Conservation (phyloP, 1,140 invertebrate species). For the Heliconius nattereri region DNA sequence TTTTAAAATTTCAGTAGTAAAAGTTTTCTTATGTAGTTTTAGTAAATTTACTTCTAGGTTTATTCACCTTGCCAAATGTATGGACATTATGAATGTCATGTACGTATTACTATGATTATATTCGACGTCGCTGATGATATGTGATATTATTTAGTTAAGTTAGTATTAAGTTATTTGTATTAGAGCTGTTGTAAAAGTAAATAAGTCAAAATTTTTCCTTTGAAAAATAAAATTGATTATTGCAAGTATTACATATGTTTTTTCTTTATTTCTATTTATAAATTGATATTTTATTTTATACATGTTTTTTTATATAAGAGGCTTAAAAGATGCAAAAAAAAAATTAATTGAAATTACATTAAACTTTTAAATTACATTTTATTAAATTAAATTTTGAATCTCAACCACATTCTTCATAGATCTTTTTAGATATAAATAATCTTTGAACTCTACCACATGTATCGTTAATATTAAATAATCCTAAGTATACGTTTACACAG, state of each 20-base stretch:
- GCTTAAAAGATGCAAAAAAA: not conserved
- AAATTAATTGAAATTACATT: too few relatives aligned
- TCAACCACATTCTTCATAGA: too few relatives aligned
- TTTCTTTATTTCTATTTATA: too few relatives aligned
- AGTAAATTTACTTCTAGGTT: slow-evolving; percentile 20
- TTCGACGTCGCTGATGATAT: slow-evolving; percentile 73
- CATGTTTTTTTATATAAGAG: not conserved
- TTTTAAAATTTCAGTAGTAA: not conserved
- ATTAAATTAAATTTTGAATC: too few relatives aligned
- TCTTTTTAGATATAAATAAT: too few relatives aligned
- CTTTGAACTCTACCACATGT: too few relatives aligned
- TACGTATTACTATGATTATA: slow-evolving; percentile 33
- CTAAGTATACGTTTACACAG: too few relatives aligned
- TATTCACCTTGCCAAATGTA: slow-evolving; percentile 52
- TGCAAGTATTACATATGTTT: not conserved
- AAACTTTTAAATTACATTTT: too few relatives aligned
- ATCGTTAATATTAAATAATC: too few relatives aligned
- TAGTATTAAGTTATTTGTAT: slow-evolving; percentile 50
- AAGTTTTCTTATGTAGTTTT: not conserved
- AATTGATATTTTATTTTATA: slow-evolving; percentile 15
- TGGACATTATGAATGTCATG: slow-evolving; percentile 55
- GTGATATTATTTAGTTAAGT: slow-evolving; percentile 75
- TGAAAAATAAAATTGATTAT: slow-evolving; percentile 34
- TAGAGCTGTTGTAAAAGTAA: slow-evolving; percentile 40
- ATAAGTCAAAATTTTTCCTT: slow-evolving; percentile 33